Conservation (phyloP, 2,888 invertebrate genomes). For the Phymatocera aterrima region DNA sequence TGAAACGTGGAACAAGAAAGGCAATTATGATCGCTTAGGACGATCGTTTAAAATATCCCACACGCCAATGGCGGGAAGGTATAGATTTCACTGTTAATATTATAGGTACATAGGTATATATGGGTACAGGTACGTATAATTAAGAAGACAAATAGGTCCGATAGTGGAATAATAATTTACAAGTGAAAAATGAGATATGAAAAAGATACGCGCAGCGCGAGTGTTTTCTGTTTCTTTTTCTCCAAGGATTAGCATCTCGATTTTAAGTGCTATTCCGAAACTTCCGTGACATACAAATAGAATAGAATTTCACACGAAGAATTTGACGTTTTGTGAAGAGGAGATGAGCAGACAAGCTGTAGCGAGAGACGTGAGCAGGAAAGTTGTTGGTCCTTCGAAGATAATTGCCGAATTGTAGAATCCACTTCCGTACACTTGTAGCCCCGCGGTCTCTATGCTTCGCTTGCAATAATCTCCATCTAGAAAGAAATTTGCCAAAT, state of each 20-base stretch:
- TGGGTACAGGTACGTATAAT: too few relatives aligned
- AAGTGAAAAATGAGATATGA: not conserved
- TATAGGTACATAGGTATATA: too few relatives aligned
- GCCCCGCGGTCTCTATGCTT: constrained; percentile 90
- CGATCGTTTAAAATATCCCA: too few relatives aligned
- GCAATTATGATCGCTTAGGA: too few relatives aligned
- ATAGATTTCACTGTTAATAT: too few relatives aligned
- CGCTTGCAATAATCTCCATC: constrained; percentile 92
- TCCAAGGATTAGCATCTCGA: not conserved
- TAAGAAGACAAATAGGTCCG: too few relatives aligned
- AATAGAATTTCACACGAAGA: not conserved
- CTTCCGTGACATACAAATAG: not conserved
- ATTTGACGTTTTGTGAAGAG: not conserved
- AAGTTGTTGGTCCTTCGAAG: constrained; percentile 40
- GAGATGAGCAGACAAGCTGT: not conserved
- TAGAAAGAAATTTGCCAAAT: constrained; percentile 61
- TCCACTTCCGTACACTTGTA: constrained; percentile 88
- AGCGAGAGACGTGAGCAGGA: not conserved
- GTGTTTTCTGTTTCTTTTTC: not conserved
- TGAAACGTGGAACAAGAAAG: too few relatives aligned
- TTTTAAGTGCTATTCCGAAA: not conserved
- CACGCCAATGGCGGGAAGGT: too few relatives aligned
- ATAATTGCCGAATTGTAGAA: constrained; percentile 82
- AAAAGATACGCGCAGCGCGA: too few relatives aligned
- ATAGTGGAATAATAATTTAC: not conserved